Evolutionary conservation across 2,113 vertebrate species (phyloP), one percentile per base, ranked within the genome.

Genomic region (Odocoileus virginianus): DNA sequence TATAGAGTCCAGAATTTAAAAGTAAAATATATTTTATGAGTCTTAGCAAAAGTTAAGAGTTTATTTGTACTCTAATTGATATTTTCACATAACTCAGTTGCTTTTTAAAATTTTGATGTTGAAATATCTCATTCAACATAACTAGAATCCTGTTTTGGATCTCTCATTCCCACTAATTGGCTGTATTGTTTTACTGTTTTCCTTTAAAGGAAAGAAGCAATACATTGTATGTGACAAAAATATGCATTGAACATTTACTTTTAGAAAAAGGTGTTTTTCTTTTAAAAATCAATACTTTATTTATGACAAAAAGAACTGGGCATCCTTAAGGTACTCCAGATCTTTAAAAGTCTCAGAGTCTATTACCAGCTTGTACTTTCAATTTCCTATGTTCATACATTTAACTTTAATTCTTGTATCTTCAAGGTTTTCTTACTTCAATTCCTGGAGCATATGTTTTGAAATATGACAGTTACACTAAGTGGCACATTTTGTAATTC

Each of bases 401-500:
- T 89, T 92, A 90, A 61, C 12, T 52, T 87, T 89, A 74, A 91
- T 91, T 93, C 82, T 60, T 61, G 6, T 57, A 79, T 30, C 60
- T 4, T 47, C 21, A n/a, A 78, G 17, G 0, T 91, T 96, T 91
- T 94, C 33, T 96, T 64, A 45, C 74, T 90, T 90, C 81, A 84
- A 74, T 91, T 97, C 50, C 64, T 93, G 25, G 50, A 47, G 3
- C 25, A 61, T 47, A 11, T 45, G 33, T 93, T 97, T 97, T 97
- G 89, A 97, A 98, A 97, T 84, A 79, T 28, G 78, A 94, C 76
- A 79, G 50, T 95, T 95, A 94, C 21, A 50, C 30, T 19, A 76
- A 93, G 30, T 74, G 25, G 47, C 16, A 86, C 28, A 90, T 98
- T 96, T 97, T 89, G 78, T 28, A 98, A 97, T 82, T 82, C 79